Percentiles rank a stretch among this genome's conserved stretches.
Evolutionary conservation across 2,797 vertebrate species (phyloP).

Genomic region (Onychomys arenicola): DNA sequence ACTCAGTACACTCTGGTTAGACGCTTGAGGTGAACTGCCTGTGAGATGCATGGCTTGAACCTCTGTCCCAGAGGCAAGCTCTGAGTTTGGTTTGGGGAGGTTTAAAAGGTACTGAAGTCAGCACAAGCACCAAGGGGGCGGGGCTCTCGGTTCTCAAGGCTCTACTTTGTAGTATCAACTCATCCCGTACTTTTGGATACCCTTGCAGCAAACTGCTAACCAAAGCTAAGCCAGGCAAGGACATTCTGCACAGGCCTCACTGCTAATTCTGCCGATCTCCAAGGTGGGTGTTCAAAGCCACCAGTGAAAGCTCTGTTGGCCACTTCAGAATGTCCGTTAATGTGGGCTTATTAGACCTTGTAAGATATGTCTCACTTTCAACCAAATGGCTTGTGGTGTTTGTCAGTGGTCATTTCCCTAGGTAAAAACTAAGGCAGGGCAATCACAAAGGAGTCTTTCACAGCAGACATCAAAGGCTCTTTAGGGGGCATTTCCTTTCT

Average conservation of each 20-base stretch:
- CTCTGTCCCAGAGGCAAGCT: not conserved
- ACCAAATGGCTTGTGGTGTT: not conserved
- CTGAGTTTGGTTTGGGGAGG: not conserved
- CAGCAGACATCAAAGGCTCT: not conserved
- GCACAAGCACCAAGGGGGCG: not conserved
- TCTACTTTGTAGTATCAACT: not conserved
- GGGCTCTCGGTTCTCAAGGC: not conserved
- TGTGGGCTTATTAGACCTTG: not conserved
- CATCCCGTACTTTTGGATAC: not conserved
- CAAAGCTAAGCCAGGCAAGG: not conserved
- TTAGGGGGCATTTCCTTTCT: not conserved
- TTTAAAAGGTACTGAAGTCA: not conserved
- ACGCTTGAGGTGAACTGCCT: not conserved
- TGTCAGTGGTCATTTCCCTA: not conserved
- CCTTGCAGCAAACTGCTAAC: constrained; percentile 1
- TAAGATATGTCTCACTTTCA: not conserved
- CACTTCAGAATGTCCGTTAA: not conserved
- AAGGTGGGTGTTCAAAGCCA: not conserved
- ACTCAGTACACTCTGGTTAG: not conserved
- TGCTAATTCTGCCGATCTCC: not conserved
- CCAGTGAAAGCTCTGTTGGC: not conserved
- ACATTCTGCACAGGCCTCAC: not conserved
- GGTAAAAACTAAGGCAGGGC: not conserved
- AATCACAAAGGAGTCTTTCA: not conserved
- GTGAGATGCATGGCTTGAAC: not conserved